Evolutionary conservation across 2,888 invertebrate species (phyloP).

Genomic region (Sialis lutaria): DNA sequence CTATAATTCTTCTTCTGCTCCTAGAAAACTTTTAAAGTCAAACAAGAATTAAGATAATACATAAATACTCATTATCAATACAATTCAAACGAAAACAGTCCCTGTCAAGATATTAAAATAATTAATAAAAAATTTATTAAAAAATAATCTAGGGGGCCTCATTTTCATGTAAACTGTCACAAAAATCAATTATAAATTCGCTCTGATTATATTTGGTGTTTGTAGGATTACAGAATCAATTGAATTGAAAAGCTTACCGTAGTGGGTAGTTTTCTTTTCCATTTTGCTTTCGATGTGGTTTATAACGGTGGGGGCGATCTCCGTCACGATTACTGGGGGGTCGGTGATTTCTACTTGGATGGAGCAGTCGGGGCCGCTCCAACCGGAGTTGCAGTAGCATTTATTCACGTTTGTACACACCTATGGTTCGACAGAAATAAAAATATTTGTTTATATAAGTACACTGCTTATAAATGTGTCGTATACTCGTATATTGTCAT

Average conservation of each 20-base stretch:
- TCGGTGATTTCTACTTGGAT: constrained; percentile 49
- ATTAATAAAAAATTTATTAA: neutral
- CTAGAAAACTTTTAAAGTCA: too few relatives aligned
- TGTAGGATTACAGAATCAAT: neutral
- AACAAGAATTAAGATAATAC: too few relatives aligned
- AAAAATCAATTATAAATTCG: neutral
- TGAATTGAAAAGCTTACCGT: constrained; percentile 48
- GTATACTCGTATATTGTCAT: too few relatives aligned
- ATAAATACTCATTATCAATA: too few relatives aligned
- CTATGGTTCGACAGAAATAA: constrained; percentile 27
- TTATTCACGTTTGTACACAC: constrained; percentile 83
- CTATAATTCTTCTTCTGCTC: too few relatives aligned
- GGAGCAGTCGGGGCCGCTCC: constrained; percentile 78
- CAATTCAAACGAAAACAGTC: too few relatives aligned
- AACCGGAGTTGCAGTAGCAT: constrained; percentile 80
- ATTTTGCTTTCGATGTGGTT: constrained; percentile 40
- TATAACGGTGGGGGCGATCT: constrained; percentile 38
- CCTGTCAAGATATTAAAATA: neutral
- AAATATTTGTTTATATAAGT: too few relatives aligned
- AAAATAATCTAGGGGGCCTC: neutral
- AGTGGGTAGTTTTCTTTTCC: constrained; percentile 83
- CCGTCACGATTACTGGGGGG: constrained; percentile 31
- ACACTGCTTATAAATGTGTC: too few relatives aligned
- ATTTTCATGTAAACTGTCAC: too few relatives aligned
- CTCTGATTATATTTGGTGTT: constrained; percentile 5